Percentiles rank a stretch among this genome's conserved stretches.
These are phyloP conservation scores for Sternotherus odoratus DNA, from an alignment of 2,797 vertebrate genomes.

Conservation along the genomic window DNA sequence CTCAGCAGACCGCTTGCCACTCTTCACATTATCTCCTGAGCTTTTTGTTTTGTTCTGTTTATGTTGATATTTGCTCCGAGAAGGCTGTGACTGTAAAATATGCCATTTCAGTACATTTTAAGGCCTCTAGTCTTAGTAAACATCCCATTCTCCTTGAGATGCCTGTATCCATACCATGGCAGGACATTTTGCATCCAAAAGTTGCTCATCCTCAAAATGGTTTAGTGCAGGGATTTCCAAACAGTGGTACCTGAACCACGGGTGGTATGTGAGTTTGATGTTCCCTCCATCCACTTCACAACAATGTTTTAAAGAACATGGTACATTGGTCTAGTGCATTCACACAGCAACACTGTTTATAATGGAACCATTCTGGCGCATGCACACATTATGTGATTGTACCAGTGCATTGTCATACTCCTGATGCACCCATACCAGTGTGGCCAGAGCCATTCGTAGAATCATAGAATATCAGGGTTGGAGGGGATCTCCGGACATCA, in stretches of 20 bases:
- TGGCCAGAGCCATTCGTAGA: neutral
- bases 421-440: neutral
- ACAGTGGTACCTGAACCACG: neutral
- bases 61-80: neutral
- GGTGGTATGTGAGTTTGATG: neutral
- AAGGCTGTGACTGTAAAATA: neutral
- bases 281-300: neutral
- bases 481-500: too few relatives aligned
- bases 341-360: neutral
- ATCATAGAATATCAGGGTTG: too few relatives aligned
- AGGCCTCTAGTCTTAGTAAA: neutral
- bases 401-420: neutral
- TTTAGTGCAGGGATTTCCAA: neutral
- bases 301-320: neutral
- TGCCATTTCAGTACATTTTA: neutral
- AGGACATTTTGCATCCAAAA: accelerated
- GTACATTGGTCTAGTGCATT: neutral
- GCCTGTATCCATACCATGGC: neutral
- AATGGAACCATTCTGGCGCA: neutral
- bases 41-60: neutral
- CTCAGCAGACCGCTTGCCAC: slow-evolving; percentile 71
- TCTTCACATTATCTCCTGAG: slow-evolving; percentile 14
- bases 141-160: neutral
- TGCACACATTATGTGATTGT: accelerated
- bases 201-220: accelerated